phyloP scores from a whole-genome alignment of 2,888 invertebrate species.

The Xylophagus ater region DNA sequence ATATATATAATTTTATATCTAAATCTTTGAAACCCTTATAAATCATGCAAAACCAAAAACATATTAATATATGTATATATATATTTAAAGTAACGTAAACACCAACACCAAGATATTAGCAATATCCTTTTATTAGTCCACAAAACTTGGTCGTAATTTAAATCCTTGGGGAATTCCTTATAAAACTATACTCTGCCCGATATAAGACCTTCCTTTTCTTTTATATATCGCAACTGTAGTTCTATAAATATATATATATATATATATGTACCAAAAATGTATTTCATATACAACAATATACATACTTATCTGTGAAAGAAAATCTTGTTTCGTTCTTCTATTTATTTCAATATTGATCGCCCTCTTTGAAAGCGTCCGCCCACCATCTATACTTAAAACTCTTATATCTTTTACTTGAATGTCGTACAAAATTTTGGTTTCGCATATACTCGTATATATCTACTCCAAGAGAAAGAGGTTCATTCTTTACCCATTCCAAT shows the following conservation, averaged over 20 bases:
- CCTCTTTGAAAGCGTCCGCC: slow-evolving; percentile 11
- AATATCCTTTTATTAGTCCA: slow-evolving; percentile 15
- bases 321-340: slow-evolving; percentile 12
- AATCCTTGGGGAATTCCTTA: slow-evolving; percentile 18
- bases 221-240: too few relatives aligned
- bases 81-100: slow-evolving; percentile 8
- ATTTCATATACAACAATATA: too few relatives aligned
- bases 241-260: too few relatives aligned
- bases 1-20: slow-evolving; percentile 7
- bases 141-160: slow-evolving; percentile 17
- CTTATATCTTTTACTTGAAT: slow-evolving; percentile 14
- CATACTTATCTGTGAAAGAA: slow-evolving; percentile 8
- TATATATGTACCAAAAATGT: too few relatives aligned
- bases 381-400: slow-evolving; percentile 4
- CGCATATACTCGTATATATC: too few relatives aligned
- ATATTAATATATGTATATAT: slow-evolving; percentile 8
- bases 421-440: slow-evolving; percentile 16
- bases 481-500: too few relatives aligned
- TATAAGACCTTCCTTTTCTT: slow-evolving; percentile 16
- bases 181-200: slow-evolving; percentile 11
- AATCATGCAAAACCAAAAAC: slow-evolving; percentile 16
- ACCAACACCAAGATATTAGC: slow-evolving; percentile 13
- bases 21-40: slow-evolving; percentile 13
- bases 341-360: slow-evolving; percentile 17
- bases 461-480: too few relatives aligned